A percentile compares a stretch with the other conserved stretches of the same genome.
These are phyloP conservation scores for Ctenopoma kingsleyae DNA, from an alignment of 2,797 vertebrate genomes.

Conservation along the genomic window DNA sequence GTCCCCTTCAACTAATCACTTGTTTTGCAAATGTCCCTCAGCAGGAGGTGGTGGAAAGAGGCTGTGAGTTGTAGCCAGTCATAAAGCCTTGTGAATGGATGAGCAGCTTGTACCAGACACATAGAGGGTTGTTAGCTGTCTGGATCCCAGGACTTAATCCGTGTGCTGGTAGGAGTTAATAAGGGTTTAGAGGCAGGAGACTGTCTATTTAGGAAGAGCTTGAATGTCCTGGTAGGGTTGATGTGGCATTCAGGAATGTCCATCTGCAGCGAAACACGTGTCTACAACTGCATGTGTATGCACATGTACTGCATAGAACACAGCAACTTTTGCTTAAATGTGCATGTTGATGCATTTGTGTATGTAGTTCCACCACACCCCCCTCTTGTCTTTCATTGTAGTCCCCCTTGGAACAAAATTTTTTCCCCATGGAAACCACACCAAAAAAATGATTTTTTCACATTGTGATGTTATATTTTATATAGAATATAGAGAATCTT, in stretches of 20 bases:
- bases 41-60: constrained; percentile 52
- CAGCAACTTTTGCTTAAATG: not conserved
- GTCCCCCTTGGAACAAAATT: too few relatives aligned
- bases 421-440: too few relatives aligned
- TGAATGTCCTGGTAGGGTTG: constrained; percentile 52
- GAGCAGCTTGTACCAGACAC: constrained; percentile 83
- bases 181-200: constrained; percentile 73
- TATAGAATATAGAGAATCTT: too few relatives aligned
- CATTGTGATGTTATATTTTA: too few relatives aligned
- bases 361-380: not conserved
- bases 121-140: constrained; percentile 72
- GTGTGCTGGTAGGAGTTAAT: constrained; percentile 73
- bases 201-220: constrained; percentile 62
- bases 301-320: constrained; percentile 6
- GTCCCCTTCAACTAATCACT: constrained; percentile 57
- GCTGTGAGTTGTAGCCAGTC: constrained; percentile 67
- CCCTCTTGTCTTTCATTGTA: too few relatives aligned
- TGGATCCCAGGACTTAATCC: constrained; percentile 80
- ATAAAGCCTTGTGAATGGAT: constrained; percentile 82
- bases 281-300: not conserved
- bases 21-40: constrained; percentile 77
- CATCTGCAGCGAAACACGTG: constrained; percentile 36
- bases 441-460: too few relatives aligned
- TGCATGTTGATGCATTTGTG: not conserved
- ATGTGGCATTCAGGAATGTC: constrained; percentile 63